Evolutionary conservation across 35 echinoderm and acorn worm species (phyloP), one percentile per base, ranked within the genome.

Genomic region (Ophiothrix spiculata): DNA sequence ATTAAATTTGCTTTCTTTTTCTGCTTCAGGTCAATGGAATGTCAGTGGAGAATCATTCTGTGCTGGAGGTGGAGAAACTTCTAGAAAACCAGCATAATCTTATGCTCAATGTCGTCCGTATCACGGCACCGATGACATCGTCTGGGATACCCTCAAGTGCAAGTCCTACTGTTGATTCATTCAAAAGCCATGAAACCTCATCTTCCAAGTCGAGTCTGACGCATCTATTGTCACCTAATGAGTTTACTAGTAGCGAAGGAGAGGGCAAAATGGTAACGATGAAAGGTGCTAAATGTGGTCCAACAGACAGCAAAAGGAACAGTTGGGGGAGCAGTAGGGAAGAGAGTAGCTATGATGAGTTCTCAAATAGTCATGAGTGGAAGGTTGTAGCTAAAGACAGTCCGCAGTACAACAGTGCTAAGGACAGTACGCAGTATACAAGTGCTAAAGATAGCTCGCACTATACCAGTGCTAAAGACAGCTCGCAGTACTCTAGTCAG

Each of bases 131-230:
- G 1, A 46, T 86, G 8, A 81, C 81, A 11, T 86, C 63, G 36
- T 85, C 92, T 0, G 86, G 86, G 2, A 80, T 89, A 17, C 86
- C 89, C 1, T 89, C 89, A 60, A 99, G 92, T 33, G 87, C 85
- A 23, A 99, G 92, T 69, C 92, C 91, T 0, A 99, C 92, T 1
- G 89, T 91, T 0, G 96, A 99, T 17, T 99, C 96, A 16, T 82
- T 92, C 54, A 90, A 92, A 83, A 93, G 92, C 76, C 92, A 94
- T 12, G 96, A 99, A 14, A 90, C 92, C 3, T 85, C 89, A 2
- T 97, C 91, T 38, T 97, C 88, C 37, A 87, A 85, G 64, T 98
- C 95, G 25, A 94, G 96, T 80, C 83, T 99, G 78, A 91, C 92
- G 37, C 79, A 79, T 15, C 76, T 87, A 13, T 28, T 88, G 31